phyloP scores from a whole-genome alignment of 2,797 vertebrate species.

The Cyprinodon diabolis region DNA sequence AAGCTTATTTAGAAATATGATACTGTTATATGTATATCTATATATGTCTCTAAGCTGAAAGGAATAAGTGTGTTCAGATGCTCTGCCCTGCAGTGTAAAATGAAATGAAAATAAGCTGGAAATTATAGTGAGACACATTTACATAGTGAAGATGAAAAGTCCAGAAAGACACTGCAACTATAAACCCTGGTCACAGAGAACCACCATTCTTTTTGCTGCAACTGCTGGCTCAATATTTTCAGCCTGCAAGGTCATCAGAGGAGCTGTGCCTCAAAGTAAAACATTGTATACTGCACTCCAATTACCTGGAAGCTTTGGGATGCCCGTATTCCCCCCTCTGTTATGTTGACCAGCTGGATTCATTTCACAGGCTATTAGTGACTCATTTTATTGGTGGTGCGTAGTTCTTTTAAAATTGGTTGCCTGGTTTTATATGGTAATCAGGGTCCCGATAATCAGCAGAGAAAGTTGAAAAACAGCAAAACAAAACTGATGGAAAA shows the following conservation, averaged over 20 bases:
- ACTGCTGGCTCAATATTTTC: slow-evolving; percentile 42
- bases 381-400: slow-evolving; percentile 67
- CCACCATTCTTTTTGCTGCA: slow-evolving; percentile 19
- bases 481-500: slow-evolving; percentile 2
- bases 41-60: slow-evolving; percentile 46
- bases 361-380: slow-evolving; percentile 70
- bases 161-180: slow-evolving; percentile 35
- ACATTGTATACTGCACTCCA: slow-evolving; percentile 65
- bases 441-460: slow-evolving; percentile 45
- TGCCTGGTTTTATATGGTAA: slow-evolving; percentile 45
- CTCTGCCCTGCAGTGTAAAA: slow-evolving; percentile 21
- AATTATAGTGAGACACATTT: slow-evolving; percentile 50
- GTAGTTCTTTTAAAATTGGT: slow-evolving; percentile 51
- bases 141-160: slow-evolving; percentile 45
- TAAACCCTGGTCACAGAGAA: slow-evolving; percentile 34
- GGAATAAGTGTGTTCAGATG: slow-evolving; percentile 35
- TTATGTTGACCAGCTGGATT: slow-evolving; percentile 63
- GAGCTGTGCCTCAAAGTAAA: slow-evolving; percentile 59
- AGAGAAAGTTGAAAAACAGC: slow-evolving; percentile 16
- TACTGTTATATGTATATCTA: slow-evolving; percentile 12
- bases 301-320: slow-evolving; percentile 75
- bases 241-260: slow-evolving; percentile 67
- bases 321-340: slow-evolving; percentile 69
- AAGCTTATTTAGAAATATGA: slow-evolving; percentile 32
- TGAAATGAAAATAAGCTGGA: slow-evolving; percentile 34